Conservation (phyloP, 2,113 vertebrate genomes). For the Anseranas semipalmata region DNA sequence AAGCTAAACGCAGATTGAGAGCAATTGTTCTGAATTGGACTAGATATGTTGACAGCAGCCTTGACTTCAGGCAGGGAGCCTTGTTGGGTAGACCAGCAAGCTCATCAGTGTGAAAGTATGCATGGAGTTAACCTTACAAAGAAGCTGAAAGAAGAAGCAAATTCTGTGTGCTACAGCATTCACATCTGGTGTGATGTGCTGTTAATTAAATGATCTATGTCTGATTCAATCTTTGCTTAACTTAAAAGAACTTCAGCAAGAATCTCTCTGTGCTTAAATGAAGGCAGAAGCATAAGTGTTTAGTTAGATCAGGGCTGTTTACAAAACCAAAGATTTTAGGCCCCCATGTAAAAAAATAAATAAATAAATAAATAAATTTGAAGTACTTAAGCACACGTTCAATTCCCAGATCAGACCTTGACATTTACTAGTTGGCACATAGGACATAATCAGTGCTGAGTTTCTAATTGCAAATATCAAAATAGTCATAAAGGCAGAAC, state of each 20-base stretch:
- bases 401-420: neutral
- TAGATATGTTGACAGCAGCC: neutral
- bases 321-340: neutral
- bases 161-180: neutral
- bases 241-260: neutral
- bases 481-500: neutral
- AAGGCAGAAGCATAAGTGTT: neutral
- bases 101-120: neutral
- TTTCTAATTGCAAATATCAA: neutral
- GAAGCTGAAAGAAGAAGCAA: neutral
- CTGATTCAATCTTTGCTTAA: neutral
- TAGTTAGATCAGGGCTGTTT: neutral
- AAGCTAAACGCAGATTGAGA: neutral
- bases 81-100: fast-evolving
- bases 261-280: fast-evolving
- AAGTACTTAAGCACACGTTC: neutral
- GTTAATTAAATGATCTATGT: neutral
- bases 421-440: neutral
- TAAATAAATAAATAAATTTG: neutral
- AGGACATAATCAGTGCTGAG: neutral
- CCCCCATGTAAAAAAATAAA: neutral
- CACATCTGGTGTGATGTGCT: neutral
- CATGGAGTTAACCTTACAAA: neutral
- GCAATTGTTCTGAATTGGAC: neutral
- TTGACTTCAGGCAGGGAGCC: neutral